phyloP scores from a whole-genome alignment of 1,140 invertebrate genomes.

The Trichonephila clavipes region DNA sequence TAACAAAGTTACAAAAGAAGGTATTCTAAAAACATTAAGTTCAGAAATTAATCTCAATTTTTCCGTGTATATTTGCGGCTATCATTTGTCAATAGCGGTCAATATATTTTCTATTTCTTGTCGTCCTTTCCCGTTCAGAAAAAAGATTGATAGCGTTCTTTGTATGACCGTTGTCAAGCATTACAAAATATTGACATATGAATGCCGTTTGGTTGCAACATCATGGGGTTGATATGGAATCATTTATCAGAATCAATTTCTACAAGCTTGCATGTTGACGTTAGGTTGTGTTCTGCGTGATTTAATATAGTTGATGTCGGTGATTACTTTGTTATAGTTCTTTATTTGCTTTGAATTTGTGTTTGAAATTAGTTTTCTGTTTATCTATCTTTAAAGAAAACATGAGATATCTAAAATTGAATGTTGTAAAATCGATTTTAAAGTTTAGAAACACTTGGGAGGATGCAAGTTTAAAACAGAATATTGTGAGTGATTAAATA shows the following conservation, averaged over 20 bases:
- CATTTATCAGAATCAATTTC: background rate
- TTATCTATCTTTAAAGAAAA: no score
- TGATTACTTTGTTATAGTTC: no score
- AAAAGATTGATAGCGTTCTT: background rate
- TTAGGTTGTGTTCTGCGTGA: background rate
- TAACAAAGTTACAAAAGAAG: background rate
- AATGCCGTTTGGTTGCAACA: background rate
- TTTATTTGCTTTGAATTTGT: no score
- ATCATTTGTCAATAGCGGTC: background rate
- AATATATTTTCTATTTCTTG: background rate
- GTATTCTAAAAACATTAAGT: background rate
- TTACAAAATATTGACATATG: slow-evolving; percentile 5
- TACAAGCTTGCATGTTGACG: background rate
- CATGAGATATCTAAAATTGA: no score
- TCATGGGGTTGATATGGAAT: background rate
- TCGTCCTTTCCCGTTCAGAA: background rate
- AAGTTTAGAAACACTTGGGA: no score
- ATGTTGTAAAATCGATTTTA: no score
- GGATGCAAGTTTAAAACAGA: no score
- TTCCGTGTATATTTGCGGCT: background rate
- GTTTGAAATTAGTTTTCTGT: no score
- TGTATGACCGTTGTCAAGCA: background rate
- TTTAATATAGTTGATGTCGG: no score
- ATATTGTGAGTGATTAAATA: no score
- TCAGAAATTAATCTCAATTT: slow-evolving; percentile 6